Conservation (phyloP, 2,888 invertebrate genomes). For the Celastrina argiolus region DNA sequence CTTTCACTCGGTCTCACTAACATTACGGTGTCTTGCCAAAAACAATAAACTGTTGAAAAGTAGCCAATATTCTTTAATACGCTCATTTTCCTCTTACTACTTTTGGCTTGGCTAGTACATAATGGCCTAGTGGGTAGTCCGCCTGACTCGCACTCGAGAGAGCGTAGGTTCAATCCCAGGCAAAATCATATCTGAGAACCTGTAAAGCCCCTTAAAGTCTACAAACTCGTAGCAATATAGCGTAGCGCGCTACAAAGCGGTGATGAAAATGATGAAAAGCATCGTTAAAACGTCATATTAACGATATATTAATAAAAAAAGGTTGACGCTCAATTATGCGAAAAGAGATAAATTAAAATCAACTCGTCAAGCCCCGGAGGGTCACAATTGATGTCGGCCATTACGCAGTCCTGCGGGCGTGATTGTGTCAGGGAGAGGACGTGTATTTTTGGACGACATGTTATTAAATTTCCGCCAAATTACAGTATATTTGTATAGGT, state of each 20-base stretch:
- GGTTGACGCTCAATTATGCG: constrained; percentile 4
- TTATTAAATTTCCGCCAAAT: not conserved
- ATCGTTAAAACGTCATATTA: too few species aligned
- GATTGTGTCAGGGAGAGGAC: not conserved
- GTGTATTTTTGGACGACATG: not conserved
- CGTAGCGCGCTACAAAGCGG: too few species aligned
- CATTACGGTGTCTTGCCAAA: not conserved
- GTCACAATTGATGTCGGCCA: not conserved
- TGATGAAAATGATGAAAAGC: too few species aligned
- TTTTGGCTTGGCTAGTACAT: not conserved
- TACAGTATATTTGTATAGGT: not conserved
- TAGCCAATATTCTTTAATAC: not conserved
- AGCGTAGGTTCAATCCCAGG: too few species aligned
- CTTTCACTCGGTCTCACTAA: too few species aligned
- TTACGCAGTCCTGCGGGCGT: not conserved
- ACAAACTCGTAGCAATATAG: too few species aligned
- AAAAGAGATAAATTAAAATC: constrained; percentile 4
- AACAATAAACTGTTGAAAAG: not conserved
- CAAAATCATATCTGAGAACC: too few species aligned
- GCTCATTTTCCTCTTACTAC: not conserved
- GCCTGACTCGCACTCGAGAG: too few species aligned
- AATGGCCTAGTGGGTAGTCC: too few species aligned
- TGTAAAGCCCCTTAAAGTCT: too few species aligned
- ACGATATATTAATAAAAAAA: not conserved
- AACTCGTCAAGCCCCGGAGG: not conserved